Evolutionary conservation across 2,797 vertebrate genomes (phyloP).

Genomic region (Cygnus olor): DNA sequence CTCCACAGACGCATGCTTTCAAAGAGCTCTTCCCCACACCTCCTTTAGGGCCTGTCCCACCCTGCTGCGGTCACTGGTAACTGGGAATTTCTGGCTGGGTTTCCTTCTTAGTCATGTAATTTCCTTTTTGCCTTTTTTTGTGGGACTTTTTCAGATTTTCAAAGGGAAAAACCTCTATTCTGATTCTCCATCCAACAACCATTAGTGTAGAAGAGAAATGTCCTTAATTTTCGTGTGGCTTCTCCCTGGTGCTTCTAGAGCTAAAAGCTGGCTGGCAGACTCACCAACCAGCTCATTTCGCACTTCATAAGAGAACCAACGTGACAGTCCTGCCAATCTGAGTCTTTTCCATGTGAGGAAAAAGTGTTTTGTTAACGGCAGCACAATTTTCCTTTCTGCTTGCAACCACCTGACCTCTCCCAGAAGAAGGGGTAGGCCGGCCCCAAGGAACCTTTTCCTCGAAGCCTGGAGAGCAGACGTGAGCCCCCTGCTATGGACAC

Average conservation of each 20-base stretch:
- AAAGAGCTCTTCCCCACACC: neutral
- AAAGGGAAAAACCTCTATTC: neutral
- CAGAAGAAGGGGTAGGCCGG: neutral
- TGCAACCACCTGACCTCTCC: neutral
- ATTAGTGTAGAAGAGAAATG: neutral
- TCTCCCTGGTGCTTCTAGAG: neutral
- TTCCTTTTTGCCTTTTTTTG: constrained; percentile 22
- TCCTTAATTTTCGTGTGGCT: neutral
- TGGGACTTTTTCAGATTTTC: neutral
- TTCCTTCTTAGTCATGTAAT: constrained; percentile 42
- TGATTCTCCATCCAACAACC: neutral
- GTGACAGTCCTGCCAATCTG: neutral
- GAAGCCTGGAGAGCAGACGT: neutral
- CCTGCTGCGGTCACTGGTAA: constrained; percentile 30
- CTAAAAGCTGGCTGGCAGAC: neutral
- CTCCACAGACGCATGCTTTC: neutral
- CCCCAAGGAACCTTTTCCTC: neutral
- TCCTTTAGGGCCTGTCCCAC: neutral
- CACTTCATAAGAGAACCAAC: neutral
- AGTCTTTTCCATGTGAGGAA: neutral
- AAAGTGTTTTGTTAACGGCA: neutral
- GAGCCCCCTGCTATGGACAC: neutral
- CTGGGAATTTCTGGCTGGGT: neutral
- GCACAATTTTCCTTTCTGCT: neutral
- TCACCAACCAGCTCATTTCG: neutral